phyloP scores from a whole-genome alignment of 2,113 vertebrate genomes.

The Bungarus multicinctus region DNA sequence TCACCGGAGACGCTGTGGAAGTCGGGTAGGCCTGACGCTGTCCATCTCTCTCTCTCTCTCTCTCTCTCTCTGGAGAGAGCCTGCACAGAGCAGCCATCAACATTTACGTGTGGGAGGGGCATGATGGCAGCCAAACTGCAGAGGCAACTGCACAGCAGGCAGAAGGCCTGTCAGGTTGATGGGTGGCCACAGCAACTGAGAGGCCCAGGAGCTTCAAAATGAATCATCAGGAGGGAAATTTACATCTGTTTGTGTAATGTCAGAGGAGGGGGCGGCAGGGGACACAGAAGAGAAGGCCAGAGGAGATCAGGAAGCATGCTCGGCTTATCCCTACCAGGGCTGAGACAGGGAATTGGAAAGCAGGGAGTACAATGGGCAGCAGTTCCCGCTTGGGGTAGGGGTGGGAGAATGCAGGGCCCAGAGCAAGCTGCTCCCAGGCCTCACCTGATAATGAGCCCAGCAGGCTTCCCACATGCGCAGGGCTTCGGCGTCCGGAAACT shows the following conservation, averaged over 20 bases:
- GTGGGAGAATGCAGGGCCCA: background rate
- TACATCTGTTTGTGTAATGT: slow-evolving; percentile 4
- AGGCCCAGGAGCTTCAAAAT: background rate
- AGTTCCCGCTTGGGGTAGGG: background rate
- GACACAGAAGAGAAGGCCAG: background rate
- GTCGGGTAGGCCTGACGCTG: background rate
- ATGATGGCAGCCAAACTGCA: background rate
- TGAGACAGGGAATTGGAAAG: background rate
- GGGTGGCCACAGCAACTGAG: slow-evolving; percentile 19
- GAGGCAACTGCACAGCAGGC: background rate
- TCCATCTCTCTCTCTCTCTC: background rate
- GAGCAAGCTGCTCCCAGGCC: background rate
- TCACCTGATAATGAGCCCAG: slow-evolving; percentile 98
- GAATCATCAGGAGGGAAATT: background rate
- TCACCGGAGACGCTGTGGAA: background rate
- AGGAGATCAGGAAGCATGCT: rapidly evolving
- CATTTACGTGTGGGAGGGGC: background rate
- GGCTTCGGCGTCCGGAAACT: slow-evolving; percentile 92
- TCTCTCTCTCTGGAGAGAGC: background rate
- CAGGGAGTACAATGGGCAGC: background rate
- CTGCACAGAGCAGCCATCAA: background rate
- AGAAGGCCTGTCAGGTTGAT: background rate
- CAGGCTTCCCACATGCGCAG: slow-evolving; percentile 98
- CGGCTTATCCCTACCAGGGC: too few relatives aligned
- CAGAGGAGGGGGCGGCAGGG: background rate